Conservation (phyloP, 64 coral and sea anemone species). For the Astreopora myriophthalma region DNA sequence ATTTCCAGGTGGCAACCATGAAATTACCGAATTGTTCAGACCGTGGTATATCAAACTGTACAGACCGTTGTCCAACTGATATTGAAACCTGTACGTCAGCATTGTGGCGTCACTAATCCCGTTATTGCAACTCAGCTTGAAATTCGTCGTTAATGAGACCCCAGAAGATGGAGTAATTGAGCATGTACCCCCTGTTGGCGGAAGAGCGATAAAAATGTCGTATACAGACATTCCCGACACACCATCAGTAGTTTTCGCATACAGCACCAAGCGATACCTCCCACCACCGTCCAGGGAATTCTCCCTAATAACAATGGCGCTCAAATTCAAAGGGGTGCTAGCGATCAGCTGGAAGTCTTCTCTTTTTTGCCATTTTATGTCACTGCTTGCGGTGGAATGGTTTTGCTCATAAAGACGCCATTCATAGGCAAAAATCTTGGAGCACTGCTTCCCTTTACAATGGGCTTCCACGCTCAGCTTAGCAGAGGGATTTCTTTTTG, state of each 20-base stretch:
- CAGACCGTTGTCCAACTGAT: background rate
- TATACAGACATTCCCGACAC: background rate
- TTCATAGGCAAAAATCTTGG: background rate
- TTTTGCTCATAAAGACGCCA: background rate
- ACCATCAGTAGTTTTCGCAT: background rate
- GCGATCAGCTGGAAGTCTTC: background rate
- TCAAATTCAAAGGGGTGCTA: background rate
- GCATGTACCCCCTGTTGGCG: constrained; percentile 1
- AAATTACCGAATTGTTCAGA: background rate
- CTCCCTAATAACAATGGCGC: background rate
- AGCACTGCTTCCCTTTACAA: background rate
- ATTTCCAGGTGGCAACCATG: background rate
- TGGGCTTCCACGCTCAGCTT: background rate
- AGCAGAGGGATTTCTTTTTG: background rate
- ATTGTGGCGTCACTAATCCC: background rate
- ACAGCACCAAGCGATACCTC: background rate
- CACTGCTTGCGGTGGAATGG: background rate
- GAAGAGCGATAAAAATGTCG: background rate
- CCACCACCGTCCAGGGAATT: background rate
- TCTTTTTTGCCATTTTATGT: background rate
- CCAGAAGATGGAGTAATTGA: background rate
- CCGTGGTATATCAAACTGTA: background rate
- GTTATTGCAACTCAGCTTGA: constrained; percentile 5
- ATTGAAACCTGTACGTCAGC: constrained; percentile 2
- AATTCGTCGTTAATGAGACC: background rate